Base-by-base conservation (phyloP, 2,113 vertebrate species). In the Oreochromis spilurus region DNA sequence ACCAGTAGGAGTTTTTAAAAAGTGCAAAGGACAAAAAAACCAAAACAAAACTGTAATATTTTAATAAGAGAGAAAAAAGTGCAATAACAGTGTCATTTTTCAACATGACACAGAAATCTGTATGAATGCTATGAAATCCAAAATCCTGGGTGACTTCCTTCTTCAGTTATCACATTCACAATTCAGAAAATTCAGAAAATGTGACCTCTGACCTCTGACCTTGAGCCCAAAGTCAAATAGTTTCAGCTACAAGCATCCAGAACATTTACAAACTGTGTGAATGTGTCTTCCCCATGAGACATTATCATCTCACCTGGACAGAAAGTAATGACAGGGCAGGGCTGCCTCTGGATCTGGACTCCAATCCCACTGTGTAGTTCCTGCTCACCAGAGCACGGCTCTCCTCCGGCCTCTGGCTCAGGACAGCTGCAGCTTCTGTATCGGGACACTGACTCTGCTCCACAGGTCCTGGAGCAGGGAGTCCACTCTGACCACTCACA, bases 401-500 rank as follows among this genome's bases (percentile, higher is more conserved):
- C 84, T 12, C 96, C 97, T 3, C 96, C 96, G 0, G 94, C 94
- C 55, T 90, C 95, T 0, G 97, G 96, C 14, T 95, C 87, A 0
- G 97, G 97, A 86, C 98, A 98, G 55, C 93, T 36, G 3, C 98
- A 98, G 92, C 95, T 96, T 58, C 97, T 96, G 91, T 97, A 97
- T 52, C 97, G 96, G n/a, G 95, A 94, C 79, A 96, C 96, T 2
- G 62, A 87, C 92, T 98, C 97, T 0, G 90, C 93, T 21, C 96
- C 95, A 19, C 98, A 98, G 0, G 97, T 97, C 91, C 94, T 95
- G 40, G 97, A 97, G 88, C 98, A 98, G 0, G 95, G 96, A 0
- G 96, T 97, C 98, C 98, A 98, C 2, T 94, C 92, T 0, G 96
- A 97, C 98, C 97, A 98, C 1, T 94, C 94, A 57, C 98, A 98